Conservation (phyloP, 2,113 vertebrate species). For the Chrysochloris asiatica region DNA sequence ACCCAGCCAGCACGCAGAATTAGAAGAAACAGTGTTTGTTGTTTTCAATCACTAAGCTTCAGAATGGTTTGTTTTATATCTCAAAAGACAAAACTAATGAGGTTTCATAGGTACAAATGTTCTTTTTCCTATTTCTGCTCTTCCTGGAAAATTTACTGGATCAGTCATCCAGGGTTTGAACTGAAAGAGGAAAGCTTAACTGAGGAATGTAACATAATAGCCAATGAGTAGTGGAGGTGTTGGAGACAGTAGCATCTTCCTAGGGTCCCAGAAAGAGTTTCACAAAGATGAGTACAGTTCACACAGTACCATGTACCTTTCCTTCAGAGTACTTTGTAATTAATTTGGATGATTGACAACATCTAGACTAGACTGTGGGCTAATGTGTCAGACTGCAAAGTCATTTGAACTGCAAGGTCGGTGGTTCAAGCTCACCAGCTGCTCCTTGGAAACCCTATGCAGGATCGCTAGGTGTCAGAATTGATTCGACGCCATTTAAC, state of each 20-base stretch:
- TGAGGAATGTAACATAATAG: constrained; percentile 16
- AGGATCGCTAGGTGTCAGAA: too few species aligned
- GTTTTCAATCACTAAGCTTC: background rate
- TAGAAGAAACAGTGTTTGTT: background rate
- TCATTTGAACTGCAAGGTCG: too few species aligned
- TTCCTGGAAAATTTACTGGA: constrained; percentile 10
- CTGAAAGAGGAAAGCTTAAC: constrained; percentile 24
- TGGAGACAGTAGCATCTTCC: background rate
- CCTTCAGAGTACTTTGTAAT: constrained; percentile 1
- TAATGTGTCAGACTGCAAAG: too few species aligned
- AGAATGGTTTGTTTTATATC: background rate
- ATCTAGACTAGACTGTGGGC: background rate
- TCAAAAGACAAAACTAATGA: constrained; percentile 32
- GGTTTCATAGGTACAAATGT: constrained; percentile 10
- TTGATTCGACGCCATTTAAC: too few species aligned
- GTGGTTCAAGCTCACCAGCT: too few species aligned
- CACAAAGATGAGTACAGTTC: constrained; percentile 19
- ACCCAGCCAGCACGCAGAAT: background rate
- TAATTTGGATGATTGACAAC: constrained; percentile 31
- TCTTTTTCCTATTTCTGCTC: background rate
- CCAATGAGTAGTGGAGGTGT: background rate
- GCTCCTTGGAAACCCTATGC: background rate
- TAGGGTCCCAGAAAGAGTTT: background rate
- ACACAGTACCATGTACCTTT: background rate
- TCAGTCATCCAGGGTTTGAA: background rate